phyloP scores from a whole-genome alignment of 2,113 vertebrate genomes.

The Natator depressus region DNA sequence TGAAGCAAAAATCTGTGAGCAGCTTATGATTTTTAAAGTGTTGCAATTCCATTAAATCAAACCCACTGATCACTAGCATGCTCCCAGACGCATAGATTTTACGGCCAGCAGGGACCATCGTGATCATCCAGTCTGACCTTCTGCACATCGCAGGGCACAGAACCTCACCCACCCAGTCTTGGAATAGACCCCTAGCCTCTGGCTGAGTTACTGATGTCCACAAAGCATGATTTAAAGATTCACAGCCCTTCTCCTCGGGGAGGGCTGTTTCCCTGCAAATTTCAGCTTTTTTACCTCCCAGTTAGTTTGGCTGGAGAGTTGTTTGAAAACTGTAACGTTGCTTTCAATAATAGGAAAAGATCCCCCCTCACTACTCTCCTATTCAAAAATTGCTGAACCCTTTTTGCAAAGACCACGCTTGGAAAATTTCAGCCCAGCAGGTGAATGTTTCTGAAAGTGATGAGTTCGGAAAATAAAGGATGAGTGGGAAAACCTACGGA shows the following conservation, averaged over 20 bases:
- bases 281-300: conserved; percentile 37
- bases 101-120: not conserved
- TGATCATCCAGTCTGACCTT: not conserved
- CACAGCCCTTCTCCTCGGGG: conserved; percentile 4
- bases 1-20: not conserved
- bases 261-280: not conserved
- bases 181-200: not conserved
- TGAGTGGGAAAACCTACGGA: not conserved
- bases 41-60: not conserved
- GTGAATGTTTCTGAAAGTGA: not conserved
- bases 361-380: not conserved
- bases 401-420: not conserved
- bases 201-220: not conserved
- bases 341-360: not conserved
- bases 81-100: not conserved
- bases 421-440: not conserved
- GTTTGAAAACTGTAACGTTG: not conserved
- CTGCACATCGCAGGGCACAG: not conserved
- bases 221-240: not conserved
- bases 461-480: not conserved
- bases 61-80: not conserved
- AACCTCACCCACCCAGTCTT: not conserved
- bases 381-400: not conserved
- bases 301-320: conserved; percentile 34
- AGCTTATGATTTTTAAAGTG: not conserved